Conservation (phyloP, 2,113 vertebrate species). For the Tamias sibiricus region DNA sequence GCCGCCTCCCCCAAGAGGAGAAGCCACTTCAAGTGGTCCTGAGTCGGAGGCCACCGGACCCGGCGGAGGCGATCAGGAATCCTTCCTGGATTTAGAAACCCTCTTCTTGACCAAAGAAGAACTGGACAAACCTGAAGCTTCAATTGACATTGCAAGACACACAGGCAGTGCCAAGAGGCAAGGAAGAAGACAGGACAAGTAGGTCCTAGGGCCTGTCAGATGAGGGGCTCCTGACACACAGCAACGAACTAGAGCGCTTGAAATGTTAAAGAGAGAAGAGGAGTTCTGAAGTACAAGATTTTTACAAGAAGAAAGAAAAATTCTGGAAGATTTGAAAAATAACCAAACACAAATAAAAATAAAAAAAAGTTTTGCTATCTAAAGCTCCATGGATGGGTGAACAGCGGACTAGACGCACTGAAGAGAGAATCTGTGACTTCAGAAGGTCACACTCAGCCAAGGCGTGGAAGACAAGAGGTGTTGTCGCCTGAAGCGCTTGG, state of each 20-base stretch:
- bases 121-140: too few relatives aligned
- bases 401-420: background rate
- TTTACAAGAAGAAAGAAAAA: background rate
- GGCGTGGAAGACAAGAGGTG: background rate
- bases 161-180: background rate
- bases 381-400: background rate
- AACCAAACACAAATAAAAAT: background rate
- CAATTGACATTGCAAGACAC: too few relatives aligned
- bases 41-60: too few relatives aligned
- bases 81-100: too few relatives aligned
- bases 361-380: background rate
- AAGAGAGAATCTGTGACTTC: background rate
- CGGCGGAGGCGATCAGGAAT: too few relatives aligned
- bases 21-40: too few relatives aligned
- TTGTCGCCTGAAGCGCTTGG: too few relatives aligned
- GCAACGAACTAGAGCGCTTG: background rate
- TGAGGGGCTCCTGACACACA: background rate
- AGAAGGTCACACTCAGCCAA: background rate
- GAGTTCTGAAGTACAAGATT: background rate
- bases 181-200: background rate
- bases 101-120: too few relatives aligned
- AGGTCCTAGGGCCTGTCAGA: background rate
- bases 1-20: too few relatives aligned
- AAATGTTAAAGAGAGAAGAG: background rate
- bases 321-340: slow-evolving; percentile 6